A percentile compares a stretch with the other conserved stretches of the same genome.
These are phyloP conservation scores for Psittacula echo DNA, from an alignment of 2,797 vertebrate genomes.

Conservation along the genomic window DNA sequence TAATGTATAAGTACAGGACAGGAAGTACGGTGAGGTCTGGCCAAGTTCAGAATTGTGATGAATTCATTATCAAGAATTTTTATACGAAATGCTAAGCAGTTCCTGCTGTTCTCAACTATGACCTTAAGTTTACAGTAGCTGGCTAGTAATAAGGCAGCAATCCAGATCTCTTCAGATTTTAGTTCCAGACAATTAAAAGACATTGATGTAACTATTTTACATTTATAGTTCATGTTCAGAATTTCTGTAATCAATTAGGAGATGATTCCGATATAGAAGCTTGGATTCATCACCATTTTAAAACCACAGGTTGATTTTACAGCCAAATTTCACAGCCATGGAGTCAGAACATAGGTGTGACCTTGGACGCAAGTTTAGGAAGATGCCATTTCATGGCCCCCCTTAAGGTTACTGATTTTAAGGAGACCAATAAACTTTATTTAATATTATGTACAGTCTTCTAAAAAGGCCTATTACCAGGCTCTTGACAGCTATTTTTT, in stretches of 20 bases:
- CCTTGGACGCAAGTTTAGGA: background rate
- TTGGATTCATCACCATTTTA: background rate
- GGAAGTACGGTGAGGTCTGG: background rate
- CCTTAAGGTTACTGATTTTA: background rate
- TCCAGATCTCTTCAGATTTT: background rate
- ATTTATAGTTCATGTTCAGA: background rate
- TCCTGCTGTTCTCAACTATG: background rate
- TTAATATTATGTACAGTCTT: background rate
- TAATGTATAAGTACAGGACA: background rate
- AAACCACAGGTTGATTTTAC: background rate
- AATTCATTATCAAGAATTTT: background rate
- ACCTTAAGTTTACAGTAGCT: background rate
- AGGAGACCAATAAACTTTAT: background rate
- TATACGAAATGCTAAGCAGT: background rate
- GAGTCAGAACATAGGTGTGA: background rate
- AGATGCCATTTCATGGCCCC: background rate
- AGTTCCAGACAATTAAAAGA: background rate
- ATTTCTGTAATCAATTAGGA: background rate
- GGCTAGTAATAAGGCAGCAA: background rate
- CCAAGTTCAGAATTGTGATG: background rate
- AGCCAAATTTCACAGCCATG: background rate
- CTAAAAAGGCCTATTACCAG: background rate
- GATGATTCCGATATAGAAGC: background rate
- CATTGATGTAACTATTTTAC: background rate
- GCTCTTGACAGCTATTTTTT: background rate